Evolutionary conservation across 2,113 vertebrate genomes (phyloP).

Genomic region (Cromileptes altivelis): DNA sequence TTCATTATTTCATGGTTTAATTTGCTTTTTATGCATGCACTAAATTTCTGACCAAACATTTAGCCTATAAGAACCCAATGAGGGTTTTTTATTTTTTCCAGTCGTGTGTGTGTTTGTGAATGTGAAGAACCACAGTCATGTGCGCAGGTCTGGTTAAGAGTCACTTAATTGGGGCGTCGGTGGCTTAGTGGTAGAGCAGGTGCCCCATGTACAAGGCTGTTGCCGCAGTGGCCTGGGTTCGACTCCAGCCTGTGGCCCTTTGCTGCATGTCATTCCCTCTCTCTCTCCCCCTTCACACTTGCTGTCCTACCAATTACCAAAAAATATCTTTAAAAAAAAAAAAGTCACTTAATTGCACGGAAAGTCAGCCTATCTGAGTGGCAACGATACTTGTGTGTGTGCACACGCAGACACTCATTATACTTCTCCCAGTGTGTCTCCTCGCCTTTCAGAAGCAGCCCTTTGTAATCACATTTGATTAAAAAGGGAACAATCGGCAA

Average conservation of each 20-base stretch:
- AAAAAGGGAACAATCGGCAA: conserved; percentile 71
- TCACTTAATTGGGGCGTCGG: conserved; percentile 52
- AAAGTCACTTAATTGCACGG: conserved; percentile 41
- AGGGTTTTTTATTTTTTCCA: background rate
- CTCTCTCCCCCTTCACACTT: too few relatives aligned
- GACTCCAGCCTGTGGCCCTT: too few relatives aligned
- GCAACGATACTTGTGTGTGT: conserved; percentile 13
- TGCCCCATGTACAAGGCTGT: too few relatives aligned
- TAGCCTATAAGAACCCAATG: background rate
- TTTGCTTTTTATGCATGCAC: conserved; percentile 32
- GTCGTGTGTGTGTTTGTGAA: conserved; percentile 11
- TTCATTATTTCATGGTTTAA: conserved; percentile 42
- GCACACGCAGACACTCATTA: conserved; percentile 27
- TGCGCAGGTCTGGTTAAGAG: conserved; percentile 18
- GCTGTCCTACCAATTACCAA: too few relatives aligned
- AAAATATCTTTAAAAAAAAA: too few relatives aligned
- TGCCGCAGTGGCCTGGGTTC: too few relatives aligned
- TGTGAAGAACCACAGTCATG: background rate
- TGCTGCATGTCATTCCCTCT: too few relatives aligned
- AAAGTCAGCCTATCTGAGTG: conserved; percentile 41
- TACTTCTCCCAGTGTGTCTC: conserved; percentile 36
- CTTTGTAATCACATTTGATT: conserved; percentile 79
- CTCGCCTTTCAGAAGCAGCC: conserved; percentile 51
- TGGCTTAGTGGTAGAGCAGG: too few relatives aligned
- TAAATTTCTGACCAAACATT: conserved; percentile 32